Evolutionary conservation across 1,140 invertebrate genomes (phyloP), one percentile per base, ranked within the genome.

Genomic region (Brachionus rubens): DNA sequence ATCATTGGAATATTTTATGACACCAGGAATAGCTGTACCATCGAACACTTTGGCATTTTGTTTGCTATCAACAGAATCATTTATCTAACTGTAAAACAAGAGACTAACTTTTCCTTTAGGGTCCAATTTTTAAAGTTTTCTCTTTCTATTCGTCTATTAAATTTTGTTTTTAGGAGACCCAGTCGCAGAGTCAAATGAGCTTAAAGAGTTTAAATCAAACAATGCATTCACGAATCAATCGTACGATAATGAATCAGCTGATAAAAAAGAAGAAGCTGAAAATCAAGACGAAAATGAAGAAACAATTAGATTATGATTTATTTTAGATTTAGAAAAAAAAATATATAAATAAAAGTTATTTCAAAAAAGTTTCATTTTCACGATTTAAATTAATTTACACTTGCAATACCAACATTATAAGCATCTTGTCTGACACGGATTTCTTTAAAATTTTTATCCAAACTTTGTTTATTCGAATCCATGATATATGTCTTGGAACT

Each of bases 391-490:
- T 30, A 72, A 54, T 50, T 54, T 24, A 52, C 68, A 50, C 16
- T 40, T n/a, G 68, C 46, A 7, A 72, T 36, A 41, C 46, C 19
- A 16, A 72, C 10, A 33, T 72, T 24, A 30, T 72, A 72, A 50
- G 28, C 46, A 36, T 72, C 46, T 50, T 72, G 68, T 48, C 36
- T 72, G 19, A 72, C 68, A 14, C 50, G 6, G 50, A 72, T 72
- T 54, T 72, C 68, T 40, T 72, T 72, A 33, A 50, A 72, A 41
- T 72, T 54, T 65, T 65, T 65, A 6, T 65, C 59, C 12, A 43
- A 41, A 26, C 36, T 65, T 10, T n/a, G 21, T 26, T 65, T 65
- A 24, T 65, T 65, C 3, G 33, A 43, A 10, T 65, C 59, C 0
- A 65, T 0, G 24, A 65, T 24, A 41, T 43, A 65, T 43, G 40